Percentiles rank a stretch among this genome's conserved stretches.
Conservation (phyloP, 2,888 invertebrate species). For the Melanotus villosus region DNA sequence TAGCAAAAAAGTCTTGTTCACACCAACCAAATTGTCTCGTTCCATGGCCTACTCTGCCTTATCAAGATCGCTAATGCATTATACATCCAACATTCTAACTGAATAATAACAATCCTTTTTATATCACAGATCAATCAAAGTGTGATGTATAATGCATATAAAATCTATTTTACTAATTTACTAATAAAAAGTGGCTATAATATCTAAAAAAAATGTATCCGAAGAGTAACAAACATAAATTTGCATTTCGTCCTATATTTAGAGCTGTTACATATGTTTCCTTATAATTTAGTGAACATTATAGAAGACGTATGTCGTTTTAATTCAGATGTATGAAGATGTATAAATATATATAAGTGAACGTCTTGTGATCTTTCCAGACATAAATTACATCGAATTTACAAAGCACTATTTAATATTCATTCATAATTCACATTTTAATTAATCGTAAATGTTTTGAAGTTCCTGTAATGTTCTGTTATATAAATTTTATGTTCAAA, state of each 20-base stretch:
- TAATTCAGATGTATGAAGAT: slow-evolving; percentile 38
- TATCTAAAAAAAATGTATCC: too few relatives aligned
- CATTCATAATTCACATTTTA: slow-evolving; percentile 63
- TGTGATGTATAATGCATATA: too few relatives aligned
- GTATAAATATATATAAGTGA: slow-evolving; percentile 52
- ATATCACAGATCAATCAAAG: too few relatives aligned
- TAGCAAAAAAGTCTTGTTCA: too few relatives aligned
- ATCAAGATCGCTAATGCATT: too few relatives aligned
- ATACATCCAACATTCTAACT: too few relatives aligned
- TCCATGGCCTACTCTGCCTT: too few relatives aligned
- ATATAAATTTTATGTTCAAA: slow-evolving; percentile 32
- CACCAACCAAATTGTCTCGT: not conserved
- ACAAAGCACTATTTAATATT: slow-evolving; percentile 63
- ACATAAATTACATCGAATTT: slow-evolving; percentile 61
- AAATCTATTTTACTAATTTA: too few relatives aligned
- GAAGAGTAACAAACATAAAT: slow-evolving; percentile 18
- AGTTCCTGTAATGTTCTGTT: slow-evolving; percentile 30
- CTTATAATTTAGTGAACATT: slow-evolving; percentile 37
- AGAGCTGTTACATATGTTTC: slow-evolving; percentile 22
- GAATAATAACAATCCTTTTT: too few relatives aligned
- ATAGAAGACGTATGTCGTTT: slow-evolving; percentile 36
- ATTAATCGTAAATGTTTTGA: slow-evolving; percentile 61
- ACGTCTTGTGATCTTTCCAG: slow-evolving; percentile 62
- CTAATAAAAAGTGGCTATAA: too few relatives aligned
- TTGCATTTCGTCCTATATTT: slow-evolving; percentile 27